Base-by-base conservation (phyloP, 2,888 invertebrate genomes). In the Liopterus haemorrhoidalis region DNA sequence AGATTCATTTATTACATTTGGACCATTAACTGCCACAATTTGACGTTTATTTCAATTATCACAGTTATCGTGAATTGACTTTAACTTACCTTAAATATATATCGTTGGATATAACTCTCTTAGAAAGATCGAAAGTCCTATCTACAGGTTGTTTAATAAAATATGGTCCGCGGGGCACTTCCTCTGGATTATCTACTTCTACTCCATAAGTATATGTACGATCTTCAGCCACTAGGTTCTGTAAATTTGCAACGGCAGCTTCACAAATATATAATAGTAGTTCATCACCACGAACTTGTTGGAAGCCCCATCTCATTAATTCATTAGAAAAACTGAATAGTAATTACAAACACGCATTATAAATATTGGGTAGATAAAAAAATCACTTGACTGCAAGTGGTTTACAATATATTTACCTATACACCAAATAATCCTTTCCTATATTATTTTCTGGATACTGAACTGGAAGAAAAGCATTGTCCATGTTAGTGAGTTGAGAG, bases 141-240 rank as follows among this genome's bases (percentile, higher is more conserved):
- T 86, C 81, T 9, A 74, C 72, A 0, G 95, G 94, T 62, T 94
- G 88, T 57, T 81, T 81, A 5, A 85, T 81, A 61, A 96, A 93
- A 60, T 78, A 85, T 3, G 96, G 96, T 0, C 95, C 95, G 54
- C 84, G 73, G 0, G 91, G 90, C 53, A 95, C 81, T 58, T 80
- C 78, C 48, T 80, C 78, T 0, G 85, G 83, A 66, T 95, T 86
- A 53, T 74, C 78, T 31, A 90, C 78, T 60, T 88, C 84, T 39
- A 90, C 65, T 0, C 94, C 94, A 68, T 92, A 95, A 30, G 86
- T 84, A 61, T 85, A 87, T 28, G 84, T 82, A 37, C 91, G 76
- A 54, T 83, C 81, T 58, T 88, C 86, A 55, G 77, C 76, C 38
- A 81, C 73, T 32, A 85, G 67, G 61, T 84, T 81, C 52, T 81